Evolutionary conservation across 2,797 vertebrate species (phyloP).

Genomic region (Naso thynnoides): DNA sequence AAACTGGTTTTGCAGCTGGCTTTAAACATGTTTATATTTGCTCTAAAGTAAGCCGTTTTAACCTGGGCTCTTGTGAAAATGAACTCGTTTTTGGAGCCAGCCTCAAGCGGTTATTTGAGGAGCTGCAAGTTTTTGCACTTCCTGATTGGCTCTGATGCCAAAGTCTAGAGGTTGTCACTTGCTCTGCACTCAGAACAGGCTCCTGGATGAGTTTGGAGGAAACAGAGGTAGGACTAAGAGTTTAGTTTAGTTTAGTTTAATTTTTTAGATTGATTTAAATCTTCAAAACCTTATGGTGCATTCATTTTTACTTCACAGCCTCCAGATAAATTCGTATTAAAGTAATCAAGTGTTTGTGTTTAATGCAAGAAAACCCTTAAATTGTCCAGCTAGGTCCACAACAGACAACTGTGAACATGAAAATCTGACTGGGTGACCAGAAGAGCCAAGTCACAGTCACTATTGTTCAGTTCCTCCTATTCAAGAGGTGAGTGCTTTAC

Average conservation of each 20-base stretch:
- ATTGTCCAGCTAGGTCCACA: conserved; percentile 88
- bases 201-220: conserved; percentile 71
- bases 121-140: too few species aligned
- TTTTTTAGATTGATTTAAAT: too few species aligned
- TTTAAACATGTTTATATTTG: too few species aligned
- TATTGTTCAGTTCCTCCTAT: conserved; percentile 87
- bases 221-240: not conserved
- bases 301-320: not conserved
- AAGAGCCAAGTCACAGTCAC: conserved; percentile 85
- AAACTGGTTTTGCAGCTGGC: too few species aligned
- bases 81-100: too few species aligned
- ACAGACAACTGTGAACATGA: conserved; percentile 81
- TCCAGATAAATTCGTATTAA: not conserved
- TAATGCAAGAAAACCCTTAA: conserved; percentile 79
- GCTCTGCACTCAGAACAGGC: conserved; percentile 80
- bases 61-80: too few species aligned
- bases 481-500: not conserved
- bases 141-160: too few species aligned
- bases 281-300: not conserved
- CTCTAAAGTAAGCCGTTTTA: too few species aligned
- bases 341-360: not conserved
- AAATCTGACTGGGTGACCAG: conserved; percentile 84
- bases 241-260: not conserved
- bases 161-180: too few species aligned
- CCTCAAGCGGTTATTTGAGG: too few species aligned